Conservation (phyloP, 2,797 vertebrate genomes). For the Hipposideros larvatus region DNA sequence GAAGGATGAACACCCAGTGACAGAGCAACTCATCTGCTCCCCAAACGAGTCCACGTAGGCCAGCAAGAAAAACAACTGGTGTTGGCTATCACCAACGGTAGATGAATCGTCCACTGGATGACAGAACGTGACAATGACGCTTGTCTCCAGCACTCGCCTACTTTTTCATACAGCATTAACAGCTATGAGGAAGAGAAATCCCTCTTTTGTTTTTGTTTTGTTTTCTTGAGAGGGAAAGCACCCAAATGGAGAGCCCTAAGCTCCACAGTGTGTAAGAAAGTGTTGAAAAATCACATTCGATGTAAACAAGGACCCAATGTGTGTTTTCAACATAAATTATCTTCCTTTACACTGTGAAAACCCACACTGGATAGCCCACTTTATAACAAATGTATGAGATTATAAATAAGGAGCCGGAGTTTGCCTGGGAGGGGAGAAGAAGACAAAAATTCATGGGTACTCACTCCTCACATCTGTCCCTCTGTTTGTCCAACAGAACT, state of each 20-base stretch:
- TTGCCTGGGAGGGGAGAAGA: not conserved
- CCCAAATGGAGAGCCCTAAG: not conserved
- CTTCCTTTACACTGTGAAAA: not conserved
- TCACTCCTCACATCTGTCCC: not conserved
- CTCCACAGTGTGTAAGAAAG: not conserved
- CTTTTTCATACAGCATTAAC: not conserved
- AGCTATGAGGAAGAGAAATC: not conserved
- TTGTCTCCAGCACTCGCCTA: not conserved
- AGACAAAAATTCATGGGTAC: not conserved
- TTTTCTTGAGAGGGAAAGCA: not conserved
- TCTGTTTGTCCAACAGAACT: not conserved
- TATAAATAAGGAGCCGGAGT: not conserved
- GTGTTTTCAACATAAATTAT: not conserved
- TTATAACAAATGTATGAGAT: not conserved
- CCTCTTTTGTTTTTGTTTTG: not conserved
- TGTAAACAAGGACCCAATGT: not conserved
- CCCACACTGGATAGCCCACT: not conserved
- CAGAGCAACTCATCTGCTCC: not conserved
- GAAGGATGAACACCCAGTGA: not conserved
- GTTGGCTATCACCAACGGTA: accelerated
- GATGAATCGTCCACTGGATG: not conserved
- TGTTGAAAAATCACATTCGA: not conserved
- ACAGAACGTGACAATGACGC: not conserved
- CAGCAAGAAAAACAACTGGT: not conserved
- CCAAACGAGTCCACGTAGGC: not conserved